Evolutionary conservation across 2,113 vertebrate genomes (phyloP), one percentile per base, ranked within the genome.

Genomic region (Elachura formosa): DNA sequence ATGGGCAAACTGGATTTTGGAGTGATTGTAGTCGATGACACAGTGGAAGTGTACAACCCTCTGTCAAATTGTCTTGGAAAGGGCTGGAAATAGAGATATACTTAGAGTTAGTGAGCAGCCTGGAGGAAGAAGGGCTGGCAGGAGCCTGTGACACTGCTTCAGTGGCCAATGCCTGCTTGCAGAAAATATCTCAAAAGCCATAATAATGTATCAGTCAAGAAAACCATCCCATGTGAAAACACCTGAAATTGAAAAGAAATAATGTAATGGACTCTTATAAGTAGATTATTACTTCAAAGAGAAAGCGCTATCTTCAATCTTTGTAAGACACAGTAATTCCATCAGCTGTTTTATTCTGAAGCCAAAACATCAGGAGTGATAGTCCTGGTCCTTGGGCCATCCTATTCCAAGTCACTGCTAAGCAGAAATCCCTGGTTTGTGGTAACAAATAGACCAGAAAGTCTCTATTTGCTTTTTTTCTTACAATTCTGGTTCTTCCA

Each of bases 401-500:
- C 29, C 26, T 75, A 4, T 64, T 79, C 33, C 24, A 58, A 81
- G 54, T 45, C 69, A 66, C 25, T 56, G 28, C 31, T 61, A 74
- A 91, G 12, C 5, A 78, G 54, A 84, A 87, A 61, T 45, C 36
- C 18, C n/a, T 38, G 13, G 21, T 23, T 80, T 59, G 26, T 73
- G n/a, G 17, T 43, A 73, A 58, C 5, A 78, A 38, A 45, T 33
- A 4, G 1, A 11, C 51, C 36, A 84, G 34, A 87, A 90, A 58
- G 0, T 24, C 12, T 56, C 23, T 40, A 6, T 1, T 5, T 9
- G 1, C 2, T 26, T 82, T 69, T n/a, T 45, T 38, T 6, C 23
- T 76, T 64, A 55, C 8, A 4, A 5, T 58, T 81, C 10, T 26
- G 34, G 9, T 66, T 49, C 62, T 68, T 84, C 41, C 19, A 62